Base-by-base conservation (phyloP, 2,797 vertebrate genomes). In the Poecilia velifera region DNA sequence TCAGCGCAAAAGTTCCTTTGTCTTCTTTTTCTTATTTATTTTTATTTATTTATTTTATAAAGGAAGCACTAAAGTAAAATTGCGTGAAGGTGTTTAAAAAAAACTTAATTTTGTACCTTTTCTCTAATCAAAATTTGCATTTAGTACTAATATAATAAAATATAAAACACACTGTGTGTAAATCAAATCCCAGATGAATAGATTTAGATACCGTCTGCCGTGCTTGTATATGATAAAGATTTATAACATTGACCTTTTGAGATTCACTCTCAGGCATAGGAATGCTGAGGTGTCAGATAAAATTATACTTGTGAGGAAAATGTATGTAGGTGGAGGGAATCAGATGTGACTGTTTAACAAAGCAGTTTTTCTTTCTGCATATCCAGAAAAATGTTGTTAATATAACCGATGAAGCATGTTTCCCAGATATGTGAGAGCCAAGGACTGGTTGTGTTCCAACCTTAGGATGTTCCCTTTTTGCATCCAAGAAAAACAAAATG, bases 281-380 rank as follows among this genome's bases (percentile, higher is more conserved):
- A 66, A 31, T 20, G 31, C 16, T 73, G 13, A 64, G 46, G 34
- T 51, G 72, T 66, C 57, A 53, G 46, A 62, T 78, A 57, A 45
- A 77, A 57, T 45, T 12, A 34, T 51, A 72, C 49, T 57, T 34
- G 12, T 53, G 25, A n/a, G 53, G 20, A 47, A 66, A 51, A 64
- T 20, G 31, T 53, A 28, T 77, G n/a, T 41, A 7, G 10, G 47
- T 1, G 25, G 39, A 55, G 43, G 20, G 18, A 25, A n/a, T 14
- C 25, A 36, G 13, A 1, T 28, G 22, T 16, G 68, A 22, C 49
- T 77, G 18, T 71, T 39, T 41, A 28, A 22, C 20, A 51, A n/a
- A 68, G 22, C 66, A 6, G 31, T 28, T 68, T 68, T 4, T 41
- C 75, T 68, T 76, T 18, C 14, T 66, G 10, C 1, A n/a, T 16